Evolutionary conservation across 2,113 vertebrate species (phyloP).

Genomic region (Perognathus longimembris): DNA sequence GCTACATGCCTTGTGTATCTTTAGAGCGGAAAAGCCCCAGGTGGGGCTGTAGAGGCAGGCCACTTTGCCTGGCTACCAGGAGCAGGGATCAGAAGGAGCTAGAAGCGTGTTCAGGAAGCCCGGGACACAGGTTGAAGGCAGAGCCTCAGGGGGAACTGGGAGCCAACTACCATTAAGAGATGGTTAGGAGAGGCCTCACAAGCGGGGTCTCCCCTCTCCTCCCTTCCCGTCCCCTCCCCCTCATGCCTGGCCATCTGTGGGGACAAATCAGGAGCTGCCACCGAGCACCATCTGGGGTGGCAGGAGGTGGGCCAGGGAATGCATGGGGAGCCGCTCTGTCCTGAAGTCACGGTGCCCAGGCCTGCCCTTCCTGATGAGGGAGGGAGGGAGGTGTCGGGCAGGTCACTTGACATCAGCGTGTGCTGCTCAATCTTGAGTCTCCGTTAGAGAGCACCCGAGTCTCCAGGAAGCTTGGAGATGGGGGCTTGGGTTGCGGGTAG

Average conservation of each 20-base stretch:
- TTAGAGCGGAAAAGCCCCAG: background rate
- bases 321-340: conserved; percentile 9
- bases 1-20: conserved; percentile 3
- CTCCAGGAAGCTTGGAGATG: background rate
- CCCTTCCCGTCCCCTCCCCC: background rate
- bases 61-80: background rate
- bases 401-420: too few relatives aligned
- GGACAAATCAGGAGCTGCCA: background rate
- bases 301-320: conserved; percentile 37
- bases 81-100: background rate
- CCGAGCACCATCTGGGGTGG: conserved; percentile 37
- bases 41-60: background rate
- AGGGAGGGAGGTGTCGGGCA: background rate
- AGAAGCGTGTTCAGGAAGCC: background rate
- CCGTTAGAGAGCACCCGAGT: background rate
- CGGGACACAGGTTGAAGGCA: background rate
- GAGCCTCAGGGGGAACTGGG: background rate
- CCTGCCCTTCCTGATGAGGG: background rate
- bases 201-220: too few relatives aligned
- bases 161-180: background rate
- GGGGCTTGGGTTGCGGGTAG: background rate
- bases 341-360: background rate
- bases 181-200: fast-evolving
- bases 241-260: background rate
- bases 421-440: background rate